Base-by-base conservation (phyloP, 2,888 invertebrate species). In the Agrochola circellaris region DNA sequence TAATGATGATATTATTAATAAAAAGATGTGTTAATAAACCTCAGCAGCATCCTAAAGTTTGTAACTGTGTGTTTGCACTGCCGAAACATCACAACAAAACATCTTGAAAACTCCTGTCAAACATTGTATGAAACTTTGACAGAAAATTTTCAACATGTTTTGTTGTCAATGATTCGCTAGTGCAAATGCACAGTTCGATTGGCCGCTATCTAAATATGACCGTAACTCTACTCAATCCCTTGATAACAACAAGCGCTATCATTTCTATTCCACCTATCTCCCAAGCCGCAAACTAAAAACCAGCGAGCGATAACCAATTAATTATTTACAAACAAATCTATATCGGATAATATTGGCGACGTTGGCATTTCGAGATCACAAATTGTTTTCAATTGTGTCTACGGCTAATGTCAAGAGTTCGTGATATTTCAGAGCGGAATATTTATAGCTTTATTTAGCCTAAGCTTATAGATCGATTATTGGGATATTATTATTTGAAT, bases 301-400 rank as follows among this genome's bases (percentile, higher is more conserved):
- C 30, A 64, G 34, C 11, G n/a, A 62, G 8, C 38, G 56, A 58
- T 81, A 65, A 42, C 20, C 15, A 75, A 81, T 78, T 58, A 58
- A 64, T 64, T 65, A 78, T 78, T 78, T 75, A 78, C 64, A 81
- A 78, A 78, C 64, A 78, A 81, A 62, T 81, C 48, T 65, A 75
- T 75, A 56, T 38, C 61, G 30, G 54, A 34, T 38, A 48, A 42
- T 73, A 73, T 65, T 81, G 13, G 51, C 76, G 38, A 65, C 58
- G 58, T 48, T 65, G 64, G 9, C 51, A 58, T 75, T 78, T 65
- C 48, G 30, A 78, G n/a, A 75, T 54, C 56, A 23, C 30, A 5
- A 45, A n/a, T 23, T 81, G 81, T 77, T 75, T 51, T 77, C 73
- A 80, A 72, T 79, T 77, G 80, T 77, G 54, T 72, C 51, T n/a